Conservation (phyloP, 2,888 invertebrate genomes). For the Nymphalis c-album region DNA sequence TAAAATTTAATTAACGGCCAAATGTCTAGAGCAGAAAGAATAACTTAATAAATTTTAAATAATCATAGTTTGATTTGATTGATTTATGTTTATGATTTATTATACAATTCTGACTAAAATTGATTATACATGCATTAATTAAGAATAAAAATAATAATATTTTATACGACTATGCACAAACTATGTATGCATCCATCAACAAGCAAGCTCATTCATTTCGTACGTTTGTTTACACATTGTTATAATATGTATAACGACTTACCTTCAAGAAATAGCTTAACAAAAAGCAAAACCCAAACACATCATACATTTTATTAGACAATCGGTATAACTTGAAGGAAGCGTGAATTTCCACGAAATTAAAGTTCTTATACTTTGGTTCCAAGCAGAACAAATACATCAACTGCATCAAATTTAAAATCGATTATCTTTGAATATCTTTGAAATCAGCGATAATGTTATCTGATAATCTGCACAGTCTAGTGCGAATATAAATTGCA, state of each 20-base stretch:
- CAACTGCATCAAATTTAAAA: background rate
- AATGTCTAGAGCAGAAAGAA: background rate
- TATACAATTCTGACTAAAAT: background rate
- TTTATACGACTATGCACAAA: no score
- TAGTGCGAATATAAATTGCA: background rate
- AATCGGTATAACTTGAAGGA: background rate
- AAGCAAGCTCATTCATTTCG: no score
- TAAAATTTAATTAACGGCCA: constrained; percentile 5
- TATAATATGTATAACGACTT: background rate
- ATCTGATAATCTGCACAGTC: background rate
- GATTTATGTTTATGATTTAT: background rate
- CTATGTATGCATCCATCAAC: no score
- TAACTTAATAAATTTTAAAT: no score
- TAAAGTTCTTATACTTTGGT: background rate
- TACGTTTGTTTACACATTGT: no score
- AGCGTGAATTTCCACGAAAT: background rate
- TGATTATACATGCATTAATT: no score
- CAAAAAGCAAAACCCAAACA: background rate
- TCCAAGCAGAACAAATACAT: background rate
- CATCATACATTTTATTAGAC: background rate
- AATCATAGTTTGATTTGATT: background rate
- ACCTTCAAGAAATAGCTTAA: background rate
- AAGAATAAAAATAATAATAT: no score
- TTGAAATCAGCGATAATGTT: constrained; percentile 4
- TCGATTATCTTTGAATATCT: background rate